Base-by-base conservation (phyloP, 2,888 invertebrate genomes). In the Byasa hedistus region DNA sequence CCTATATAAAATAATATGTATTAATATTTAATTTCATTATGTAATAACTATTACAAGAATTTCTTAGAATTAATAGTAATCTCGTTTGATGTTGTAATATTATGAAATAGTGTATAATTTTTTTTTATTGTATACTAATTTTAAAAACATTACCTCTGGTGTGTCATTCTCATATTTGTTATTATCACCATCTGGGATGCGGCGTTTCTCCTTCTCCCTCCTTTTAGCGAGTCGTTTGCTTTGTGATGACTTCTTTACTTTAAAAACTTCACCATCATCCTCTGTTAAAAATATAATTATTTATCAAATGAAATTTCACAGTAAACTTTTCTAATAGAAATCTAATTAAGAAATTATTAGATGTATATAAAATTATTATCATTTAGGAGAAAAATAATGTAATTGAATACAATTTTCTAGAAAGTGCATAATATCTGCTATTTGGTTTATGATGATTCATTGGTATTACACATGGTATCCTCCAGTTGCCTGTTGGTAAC, bases 191-290 rank as follows among this genome's bases (percentile, higher is more conserved):
- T 87, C 88, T 0, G 82, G 81, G 51, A 75, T 73, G 39, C 79
- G 78, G 24, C 79, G 80, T 64, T 79, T 94, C 81, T 97, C 96
- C 84, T 95, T 96, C 79, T 97, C 96, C 78, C 96, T 90, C 82
- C 96, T 95, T 81, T 96, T 96, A 91, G 97, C 96, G 65, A 98
- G 93, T 83, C 96, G 95, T 86, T 98, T 96, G 87, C 98, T 98
- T 80, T 98, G 96, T 12, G 97, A 97, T 12, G 98, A 98, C 86
- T 98, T 98, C 85, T 97, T 98, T 61, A 99, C 97, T 93, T 98
- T 96, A 86, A 99, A 98, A 62, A 96, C 95, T 89, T 98, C 98
- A 32, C 94, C 96, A 75, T 81, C 82, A 81, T 96, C 96, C 78
- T 96, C 96, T 89, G 92, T 85, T 92, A 82, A 39, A 77, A 79